Evolutionary conservation across 2,888 invertebrate genomes (phyloP).

Genomic region (Sesia bembeciformis): DNA sequence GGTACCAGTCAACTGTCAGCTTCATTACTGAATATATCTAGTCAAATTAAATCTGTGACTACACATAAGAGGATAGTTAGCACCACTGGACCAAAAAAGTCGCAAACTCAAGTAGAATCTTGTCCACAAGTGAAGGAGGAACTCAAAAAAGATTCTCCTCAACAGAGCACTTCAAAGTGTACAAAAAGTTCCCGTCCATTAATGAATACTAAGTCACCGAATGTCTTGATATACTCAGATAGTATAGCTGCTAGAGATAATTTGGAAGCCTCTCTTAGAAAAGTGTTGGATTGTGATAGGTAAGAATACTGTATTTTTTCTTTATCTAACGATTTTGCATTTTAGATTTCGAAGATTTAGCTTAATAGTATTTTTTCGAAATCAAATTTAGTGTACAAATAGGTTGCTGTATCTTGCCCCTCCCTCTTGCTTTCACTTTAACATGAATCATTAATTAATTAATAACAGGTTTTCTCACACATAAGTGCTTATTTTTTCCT

Average conservation of each 20-base stretch:
- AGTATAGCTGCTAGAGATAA: slow-evolving; percentile 83
- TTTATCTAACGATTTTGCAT: not conserved
- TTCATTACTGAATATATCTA: slow-evolving; percentile 62
- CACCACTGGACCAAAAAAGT: slow-evolving; percentile 58
- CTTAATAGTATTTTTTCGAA: no score
- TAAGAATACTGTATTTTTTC: slow-evolving; percentile 32
- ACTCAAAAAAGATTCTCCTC: slow-evolving; percentile 29
- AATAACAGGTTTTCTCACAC: no score
- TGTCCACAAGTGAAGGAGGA: slow-evolving; percentile 42
- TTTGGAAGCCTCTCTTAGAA: slow-evolving; percentile 79
- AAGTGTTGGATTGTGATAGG: slow-evolving; percentile 82
- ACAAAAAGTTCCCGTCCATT: slow-evolving; percentile 66
- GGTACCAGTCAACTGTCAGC: slow-evolving; percentile 59
- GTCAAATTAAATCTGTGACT: slow-evolving; percentile 66
- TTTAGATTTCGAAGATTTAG: no score
- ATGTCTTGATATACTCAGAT: slow-evolving; percentile 87
- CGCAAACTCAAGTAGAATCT: slow-evolving; percentile 37
- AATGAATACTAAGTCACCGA: slow-evolving; percentile 81
- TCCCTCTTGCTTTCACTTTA: no score
- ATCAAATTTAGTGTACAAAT: no score
- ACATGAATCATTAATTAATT: no score
- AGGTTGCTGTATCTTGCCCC: no score
- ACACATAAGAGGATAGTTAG: slow-evolving; percentile 65
- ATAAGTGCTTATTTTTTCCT: no score
- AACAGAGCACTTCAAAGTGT: slow-evolving; percentile 50